Evolutionary conservation across 2,888 invertebrate species (phyloP).

Genomic region (Cosmopolites sordidus): DNA sequence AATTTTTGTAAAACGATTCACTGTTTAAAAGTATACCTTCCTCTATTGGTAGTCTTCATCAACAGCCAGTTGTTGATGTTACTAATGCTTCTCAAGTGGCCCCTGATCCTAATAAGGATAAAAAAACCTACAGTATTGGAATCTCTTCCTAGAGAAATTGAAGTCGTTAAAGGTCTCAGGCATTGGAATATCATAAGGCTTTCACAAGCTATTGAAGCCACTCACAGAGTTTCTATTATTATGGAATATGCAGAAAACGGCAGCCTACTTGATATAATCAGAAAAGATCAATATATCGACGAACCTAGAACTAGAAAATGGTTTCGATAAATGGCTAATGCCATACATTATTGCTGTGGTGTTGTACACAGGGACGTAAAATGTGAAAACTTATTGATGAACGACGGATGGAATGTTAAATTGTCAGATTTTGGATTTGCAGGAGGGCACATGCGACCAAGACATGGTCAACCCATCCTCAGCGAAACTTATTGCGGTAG

Average conservation of each 20-base stretch:
- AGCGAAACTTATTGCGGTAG: slow-evolving; percentile 87
- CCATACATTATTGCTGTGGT: slow-evolving; percentile 72
- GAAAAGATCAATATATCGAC: slow-evolving; percentile 67
- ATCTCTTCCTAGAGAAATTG: slow-evolving; percentile 73
- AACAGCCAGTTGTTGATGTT: slow-evolving; percentile 32
- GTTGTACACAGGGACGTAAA: slow-evolving; percentile 81
- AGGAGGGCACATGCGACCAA: slow-evolving; percentile 60
- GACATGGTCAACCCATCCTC: slow-evolving; percentile 61
- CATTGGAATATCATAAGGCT: slow-evolving; percentile 77
- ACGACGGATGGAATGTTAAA: slow-evolving; percentile 65
- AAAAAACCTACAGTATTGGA: slow-evolving; percentile 65
- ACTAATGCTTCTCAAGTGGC: slow-evolving; percentile 34
- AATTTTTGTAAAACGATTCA: slow-evolving; percentile 26
- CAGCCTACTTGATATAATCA: slow-evolving; percentile 70
- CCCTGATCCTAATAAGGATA: slow-evolving; percentile 32
- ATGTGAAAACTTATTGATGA: slow-evolving; percentile 77
- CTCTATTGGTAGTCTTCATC: slow-evolving; percentile 41
- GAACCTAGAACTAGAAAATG: slow-evolving; percentile 64
- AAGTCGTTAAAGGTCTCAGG: slow-evolving; percentile 74
- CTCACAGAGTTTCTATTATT: slow-evolving; percentile 77
- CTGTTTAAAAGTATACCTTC: slow-evolving; percentile 38
- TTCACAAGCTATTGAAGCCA: slow-evolving; percentile 79
- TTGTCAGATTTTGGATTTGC: slow-evolving; percentile 82
- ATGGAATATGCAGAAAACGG: slow-evolving; percentile 83
- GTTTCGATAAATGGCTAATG: slow-evolving; percentile 70